Conservation (phyloP, 2,113 vertebrate species). For the Oncorhynchus masou region DNA sequence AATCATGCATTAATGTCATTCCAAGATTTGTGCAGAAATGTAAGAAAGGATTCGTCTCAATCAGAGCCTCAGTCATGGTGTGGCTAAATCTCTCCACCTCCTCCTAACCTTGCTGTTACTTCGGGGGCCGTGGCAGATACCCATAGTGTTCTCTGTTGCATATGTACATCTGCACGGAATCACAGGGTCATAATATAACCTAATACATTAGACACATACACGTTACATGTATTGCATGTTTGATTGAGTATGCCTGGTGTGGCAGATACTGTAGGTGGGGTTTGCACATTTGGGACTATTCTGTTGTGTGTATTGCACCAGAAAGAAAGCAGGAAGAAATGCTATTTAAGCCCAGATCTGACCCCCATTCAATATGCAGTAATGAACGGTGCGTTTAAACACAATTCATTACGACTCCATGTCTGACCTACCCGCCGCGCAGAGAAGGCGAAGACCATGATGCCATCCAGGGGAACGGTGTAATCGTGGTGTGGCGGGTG, state of each 20-base stretch:
- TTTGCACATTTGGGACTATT: too few species aligned
- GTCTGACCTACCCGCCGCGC: constrained; percentile 80
- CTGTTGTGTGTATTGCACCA: too few species aligned
- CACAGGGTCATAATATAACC: background rate
- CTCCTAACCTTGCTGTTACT: constrained; percentile 74
- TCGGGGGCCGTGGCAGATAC: constrained; percentile 82
- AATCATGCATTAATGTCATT: too few species aligned
- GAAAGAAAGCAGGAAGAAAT: too few species aligned
- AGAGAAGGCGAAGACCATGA: constrained; percentile 88
- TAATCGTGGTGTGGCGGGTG: constrained; percentile 81
- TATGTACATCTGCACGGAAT: constrained; percentile 78
- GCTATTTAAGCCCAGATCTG: too few species aligned
- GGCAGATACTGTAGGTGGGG: too few species aligned
- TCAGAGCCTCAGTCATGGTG: constrained; percentile 81
- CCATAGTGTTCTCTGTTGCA: constrained; percentile 86
- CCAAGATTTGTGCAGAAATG: too few species aligned
- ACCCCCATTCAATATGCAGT: too few species aligned
- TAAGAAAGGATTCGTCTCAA: constrained; percentile 64
- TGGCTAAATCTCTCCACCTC: constrained; percentile 82
- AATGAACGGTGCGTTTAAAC: too few species aligned
- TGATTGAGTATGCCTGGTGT: background rate
- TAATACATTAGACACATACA: too few species aligned
- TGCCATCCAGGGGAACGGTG: constrained; percentile 85
- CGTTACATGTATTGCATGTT: background rate
- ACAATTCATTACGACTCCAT: background rate